Evolutionary conservation across 2,797 vertebrate genomes (phyloP).

Genomic region (Clarias laeviceps): DNA sequence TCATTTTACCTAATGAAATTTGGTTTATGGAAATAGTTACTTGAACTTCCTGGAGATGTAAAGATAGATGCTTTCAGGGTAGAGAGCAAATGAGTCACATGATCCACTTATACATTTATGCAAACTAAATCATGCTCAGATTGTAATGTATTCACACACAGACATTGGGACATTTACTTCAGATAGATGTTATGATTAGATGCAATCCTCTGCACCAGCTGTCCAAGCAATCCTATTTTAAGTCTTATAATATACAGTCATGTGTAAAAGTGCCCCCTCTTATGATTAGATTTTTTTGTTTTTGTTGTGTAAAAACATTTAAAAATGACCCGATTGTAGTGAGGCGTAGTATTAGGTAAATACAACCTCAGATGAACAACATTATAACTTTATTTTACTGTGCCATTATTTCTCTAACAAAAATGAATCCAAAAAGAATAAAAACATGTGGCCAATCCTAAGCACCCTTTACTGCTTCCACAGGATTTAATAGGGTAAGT

Average conservation of each 20-base stretch:
- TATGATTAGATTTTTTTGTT: too few species aligned
- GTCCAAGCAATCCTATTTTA: slow-evolving; percentile 47
- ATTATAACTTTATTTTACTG: too few species aligned
- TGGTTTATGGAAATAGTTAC: neutral
- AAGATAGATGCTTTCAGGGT: neutral
- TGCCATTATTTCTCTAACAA: too few species aligned
- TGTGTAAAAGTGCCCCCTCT: too few species aligned
- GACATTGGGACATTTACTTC: slow-evolving; percentile 39
- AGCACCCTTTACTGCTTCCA: too few species aligned
- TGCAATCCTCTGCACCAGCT: slow-evolving; percentile 39
- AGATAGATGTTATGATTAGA: slow-evolving; percentile 45
- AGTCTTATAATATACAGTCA: slow-evolving; percentile 39
- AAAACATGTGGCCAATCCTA: too few species aligned
- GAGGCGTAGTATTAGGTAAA: too few species aligned
- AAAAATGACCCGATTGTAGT: too few species aligned
- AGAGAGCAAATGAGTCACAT: neutral
- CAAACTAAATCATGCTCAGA: slow-evolving; percentile 32
- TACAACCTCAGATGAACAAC: too few species aligned
- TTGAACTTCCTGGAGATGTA: neutral
- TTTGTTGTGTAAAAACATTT: too few species aligned
- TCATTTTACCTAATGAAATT: neutral
- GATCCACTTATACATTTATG: slow-evolving; percentile 40
- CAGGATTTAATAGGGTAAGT: too few species aligned
- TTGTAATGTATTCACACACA: slow-evolving; percentile 31
- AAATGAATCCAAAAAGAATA: too few species aligned